Base-by-base conservation (phyloP, 1,140 invertebrate species). In the Hyphantria cunea region DNA sequence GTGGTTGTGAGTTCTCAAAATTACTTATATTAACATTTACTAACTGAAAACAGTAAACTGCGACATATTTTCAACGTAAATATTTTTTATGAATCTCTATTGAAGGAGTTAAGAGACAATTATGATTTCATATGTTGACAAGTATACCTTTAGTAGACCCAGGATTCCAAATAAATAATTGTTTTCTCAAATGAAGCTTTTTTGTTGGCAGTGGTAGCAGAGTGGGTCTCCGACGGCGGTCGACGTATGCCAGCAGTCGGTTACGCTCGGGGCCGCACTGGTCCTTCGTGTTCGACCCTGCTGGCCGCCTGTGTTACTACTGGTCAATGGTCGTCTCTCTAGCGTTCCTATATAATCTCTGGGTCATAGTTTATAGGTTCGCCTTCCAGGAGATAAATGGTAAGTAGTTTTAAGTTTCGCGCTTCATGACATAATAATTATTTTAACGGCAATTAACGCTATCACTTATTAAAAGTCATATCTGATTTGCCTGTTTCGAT, bases 311-410 rank as follows among this genome's bases (percentile, higher is more conserved):
- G 17, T 98, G 96, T 91, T 98, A 98, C 91, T 98, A 98, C 82
- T 98, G 97, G 97, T 98, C 97, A 68, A 97, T 98, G 95, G 96
- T 99, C 39, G 98, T 99, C 37, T 99, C 98, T 55, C 93, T 99
- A 72, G 98, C 98, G 74, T 99, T 99, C 92, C 94, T 99, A 62
- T 99, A 99, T 93, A 99, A 99, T 92, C 98, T 99, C 82, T 99
- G 98, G 98, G 97, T 99, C 80, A 98, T 99, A 91, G 98, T 99
- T 78, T 99, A 99, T 93, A 95, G 98, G 88, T 99, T 98, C 93
- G 97, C 98, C 90, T 99, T 99, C 92, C 96, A 97, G 91, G 96
- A 97, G 91, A 96, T 96, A 73, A 96, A 96, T 83, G 94, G 95
- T 95, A 75, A 94, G 94, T 76, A 10, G 17, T 11, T 51, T 12